Base-by-base conservation (phyloP, 2,113 vertebrate genomes). In the Aplodontia rufa region DNA sequence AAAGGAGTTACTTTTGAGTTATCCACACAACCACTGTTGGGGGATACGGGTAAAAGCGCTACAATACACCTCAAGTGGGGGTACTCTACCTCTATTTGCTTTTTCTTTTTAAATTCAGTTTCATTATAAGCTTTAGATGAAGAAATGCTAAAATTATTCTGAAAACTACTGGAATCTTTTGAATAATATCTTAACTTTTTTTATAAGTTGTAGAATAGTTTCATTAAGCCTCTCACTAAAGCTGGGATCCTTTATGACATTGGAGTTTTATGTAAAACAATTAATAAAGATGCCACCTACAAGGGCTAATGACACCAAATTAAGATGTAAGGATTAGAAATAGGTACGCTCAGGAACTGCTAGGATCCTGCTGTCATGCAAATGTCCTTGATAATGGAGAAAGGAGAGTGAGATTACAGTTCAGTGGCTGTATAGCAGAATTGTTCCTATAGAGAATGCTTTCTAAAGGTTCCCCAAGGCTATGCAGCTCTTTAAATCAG, bases 391-490 rank as follows among this genome's bases (percentile, higher is more conserved):
- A 87, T 96, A 92, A 93, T 75, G 86, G 76, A 60, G 85, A 84
- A 92, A 91, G 80, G 8, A 35, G 64, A 88, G 71, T 85, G 24
- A 37, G 94, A 98, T 94, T 95, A 76, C 32, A 95, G 90, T 88
- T 97, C 91, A 72, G 35, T 40, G 84, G 69, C 22, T 96, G 87
- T 72, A 87, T 28, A 86, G 62, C 35, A 69, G 75, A 84, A 87
- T 92, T 93, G 47, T 92, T 64, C 95, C 80, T 80, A 66, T 17
- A 7, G 13, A 80, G 45, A 96, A 97, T 42, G 81, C 0, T 97
- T 88, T 97, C 96, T 97, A 97, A 92, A 97, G 90, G 90, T 74
- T 95, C 79, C 96, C 76, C 76, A 68, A 96, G 92, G 92, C 53
- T 84, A 62, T 95, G 28, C 28, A 97, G 71, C 76, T 97, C 30